Conservation (phyloP, 37 sponge, comb jelly and placozoan species). For the Ianthella basta region DNA sequence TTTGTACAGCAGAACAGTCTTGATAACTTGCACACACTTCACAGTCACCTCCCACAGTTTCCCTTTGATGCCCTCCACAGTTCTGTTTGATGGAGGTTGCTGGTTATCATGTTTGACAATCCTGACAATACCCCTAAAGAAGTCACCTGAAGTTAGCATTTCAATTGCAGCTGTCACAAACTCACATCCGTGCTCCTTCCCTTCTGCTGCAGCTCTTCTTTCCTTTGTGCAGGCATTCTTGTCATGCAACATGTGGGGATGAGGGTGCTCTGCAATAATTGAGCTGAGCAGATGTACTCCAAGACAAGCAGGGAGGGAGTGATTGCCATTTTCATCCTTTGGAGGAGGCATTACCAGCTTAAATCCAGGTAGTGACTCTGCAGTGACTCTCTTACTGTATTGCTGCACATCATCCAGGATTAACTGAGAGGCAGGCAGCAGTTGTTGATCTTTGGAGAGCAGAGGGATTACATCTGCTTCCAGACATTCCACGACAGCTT, state of each 20-base stretch:
- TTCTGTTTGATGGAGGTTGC: conserved; percentile 2
- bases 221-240: conserved; percentile 12
- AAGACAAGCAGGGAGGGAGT: not conserved
- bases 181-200: conserved; percentile 10
- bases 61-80: not conserved
- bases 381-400: not conserved
- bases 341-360: not conserved
- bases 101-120: conserved; percentile 2
- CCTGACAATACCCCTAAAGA: not conserved
- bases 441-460: not conserved
- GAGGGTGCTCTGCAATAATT: not conserved
- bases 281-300: not conserved
- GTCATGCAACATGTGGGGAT: conserved; percentile 5
- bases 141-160: not conserved
- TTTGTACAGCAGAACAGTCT: not conserved
- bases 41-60: not conserved
- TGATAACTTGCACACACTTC: conserved; percentile 26
- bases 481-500: not conserved
- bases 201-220: not conserved
- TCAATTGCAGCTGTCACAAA: not conserved
- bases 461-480: not conserved
- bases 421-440: not conserved
- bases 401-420: conserved; percentile 14
- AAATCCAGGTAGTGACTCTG: not conserved
- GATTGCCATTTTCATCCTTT: not conserved